phyloP scores from a whole-genome alignment of 2,888 invertebrate species.

The Idaea biselata region DNA sequence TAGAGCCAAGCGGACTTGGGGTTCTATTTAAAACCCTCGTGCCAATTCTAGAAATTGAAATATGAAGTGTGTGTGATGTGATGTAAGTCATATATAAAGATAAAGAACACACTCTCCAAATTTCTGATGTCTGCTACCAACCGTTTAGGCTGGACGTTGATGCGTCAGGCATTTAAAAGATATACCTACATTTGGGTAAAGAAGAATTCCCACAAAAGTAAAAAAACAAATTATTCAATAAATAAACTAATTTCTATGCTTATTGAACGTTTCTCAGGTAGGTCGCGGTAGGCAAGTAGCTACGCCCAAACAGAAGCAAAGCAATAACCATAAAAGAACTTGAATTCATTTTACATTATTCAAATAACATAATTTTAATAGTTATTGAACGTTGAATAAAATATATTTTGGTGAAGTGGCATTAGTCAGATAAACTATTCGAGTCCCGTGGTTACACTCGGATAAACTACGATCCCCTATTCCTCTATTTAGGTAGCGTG shows the following conservation, averaged over 20 bases:
- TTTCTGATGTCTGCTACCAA: too few species aligned
- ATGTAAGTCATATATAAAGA: too few species aligned
- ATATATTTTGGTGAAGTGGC: constrained; percentile 2
- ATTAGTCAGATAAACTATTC: background rate
- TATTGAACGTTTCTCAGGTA: background rate
- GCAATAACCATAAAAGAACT: constrained; percentile 8
- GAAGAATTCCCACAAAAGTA: background rate
- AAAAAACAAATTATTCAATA: background rate
- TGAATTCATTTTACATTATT: constrained; percentile 1
- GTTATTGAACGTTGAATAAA: constrained; percentile 3
- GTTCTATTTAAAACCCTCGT: too few species aligned
- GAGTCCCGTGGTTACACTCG: background rate
- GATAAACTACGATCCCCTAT: background rate
- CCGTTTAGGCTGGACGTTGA: too few species aligned
- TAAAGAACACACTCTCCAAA: too few species aligned
- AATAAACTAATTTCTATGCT: background rate
- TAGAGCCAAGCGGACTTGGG: too few species aligned
- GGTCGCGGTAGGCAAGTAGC: background rate
- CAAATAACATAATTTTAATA: background rate
- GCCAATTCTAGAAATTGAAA: too few species aligned
- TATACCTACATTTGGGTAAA: background rate
- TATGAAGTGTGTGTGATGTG: too few species aligned
- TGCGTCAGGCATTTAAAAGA: too few species aligned
- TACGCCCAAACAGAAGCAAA: constrained; percentile 7
- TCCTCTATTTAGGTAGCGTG: background rate